A percentile compares a stretch with the other conserved stretches of the same genome.
Evolutionary conservation across 2,888 invertebrate species (phyloP).

Genomic region (Pyralis farinalis): DNA sequence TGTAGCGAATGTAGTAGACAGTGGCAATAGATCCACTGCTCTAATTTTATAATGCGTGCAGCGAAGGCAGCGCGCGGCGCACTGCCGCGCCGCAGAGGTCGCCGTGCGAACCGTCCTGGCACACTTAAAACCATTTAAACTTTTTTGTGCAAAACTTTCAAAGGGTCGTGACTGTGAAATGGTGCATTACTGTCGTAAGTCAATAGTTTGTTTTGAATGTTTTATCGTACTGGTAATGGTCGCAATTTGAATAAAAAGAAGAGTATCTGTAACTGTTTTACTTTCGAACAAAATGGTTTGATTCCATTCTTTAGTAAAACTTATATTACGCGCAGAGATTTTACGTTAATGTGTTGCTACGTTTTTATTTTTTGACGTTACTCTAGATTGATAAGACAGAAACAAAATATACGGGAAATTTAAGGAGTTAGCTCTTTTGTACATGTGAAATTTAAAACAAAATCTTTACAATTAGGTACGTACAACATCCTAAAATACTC

Average conservation of each 20-base stretch:
- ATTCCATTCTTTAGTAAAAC: no score
- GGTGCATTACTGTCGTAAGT: slow-evolving; percentile 60
- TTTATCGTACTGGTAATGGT: slow-evolving; percentile 41
- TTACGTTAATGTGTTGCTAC: no score
- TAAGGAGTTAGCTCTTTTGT: no score
- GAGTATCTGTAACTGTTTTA: not conserved
- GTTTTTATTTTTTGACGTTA: no score
- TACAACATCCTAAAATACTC: no score
- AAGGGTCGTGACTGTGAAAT: slow-evolving; percentile 75
- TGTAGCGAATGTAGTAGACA: slow-evolving; percentile 31
- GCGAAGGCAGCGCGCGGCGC: slow-evolving; percentile 19
- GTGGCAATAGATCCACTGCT: slow-evolving; percentile 34
- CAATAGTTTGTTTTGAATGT: slow-evolving; percentile 51
- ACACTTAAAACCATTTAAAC: slow-evolving; percentile 52
- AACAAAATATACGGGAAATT: no score
- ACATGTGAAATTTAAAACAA: no score
- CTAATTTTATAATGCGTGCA: slow-evolving; percentile 61
- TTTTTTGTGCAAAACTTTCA: slow-evolving; percentile 60
- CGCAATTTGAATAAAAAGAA: slow-evolving; percentile 30
- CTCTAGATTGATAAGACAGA: no score
- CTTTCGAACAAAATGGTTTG: no score
- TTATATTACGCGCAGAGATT: no score
- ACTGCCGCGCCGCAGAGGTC: slow-evolving; percentile 17
- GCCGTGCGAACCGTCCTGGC: slow-evolving; percentile 71
- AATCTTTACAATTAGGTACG: no score